Evolutionary conservation across 2,113 vertebrate species (phyloP), one percentile per base, ranked within the genome.

Genomic region (Sorex araneus): DNA sequence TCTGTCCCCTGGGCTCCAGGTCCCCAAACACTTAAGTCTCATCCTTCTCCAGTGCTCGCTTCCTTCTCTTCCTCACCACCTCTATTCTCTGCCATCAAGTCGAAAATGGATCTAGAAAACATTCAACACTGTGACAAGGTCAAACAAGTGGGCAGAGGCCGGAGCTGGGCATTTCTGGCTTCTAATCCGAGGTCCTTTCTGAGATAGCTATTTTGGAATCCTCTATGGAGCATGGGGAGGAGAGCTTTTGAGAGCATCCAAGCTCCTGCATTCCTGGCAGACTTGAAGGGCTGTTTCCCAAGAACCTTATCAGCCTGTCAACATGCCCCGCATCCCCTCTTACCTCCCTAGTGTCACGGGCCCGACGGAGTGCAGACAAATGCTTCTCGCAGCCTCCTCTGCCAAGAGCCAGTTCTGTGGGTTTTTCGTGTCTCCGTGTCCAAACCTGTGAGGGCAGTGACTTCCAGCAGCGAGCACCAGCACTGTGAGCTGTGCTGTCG

Each of bases 241-340:
- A 32, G 69, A 23, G 36, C 34, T 90, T 69, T 75, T 23, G 73
- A 70, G 57, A 89, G 36, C 71, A 34, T 3, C 27, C 50, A 64
- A 76, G 77, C 81, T 57, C 69, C 66, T 70, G 43, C 80, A n/a
- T 89, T 89, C 77, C 89, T 89, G 93, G 95, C 84, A 95, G 77
- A 57, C 60, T 91, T 82, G 57, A 1, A 32, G n/a, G 80, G 84
- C 80, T 87, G 63, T 87, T 93, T 89, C 77, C 89, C 91, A 84
- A 94, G 95, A 92, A 89, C 89, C 81, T 83, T 50, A 66, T 70
- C 96, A 84, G 89, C 92, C 91, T 94, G 91, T 92, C 94, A 89
- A 3, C 77, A 21, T 96, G 36, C 87, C 77, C 87, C 57, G 86
- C 67, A 84, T 86, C 54, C 81, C 60, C 77, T 86, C 76, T 85